Conservation (phyloP, 2,113 vertebrate species). For the Gadus macrocephalus region DNA sequence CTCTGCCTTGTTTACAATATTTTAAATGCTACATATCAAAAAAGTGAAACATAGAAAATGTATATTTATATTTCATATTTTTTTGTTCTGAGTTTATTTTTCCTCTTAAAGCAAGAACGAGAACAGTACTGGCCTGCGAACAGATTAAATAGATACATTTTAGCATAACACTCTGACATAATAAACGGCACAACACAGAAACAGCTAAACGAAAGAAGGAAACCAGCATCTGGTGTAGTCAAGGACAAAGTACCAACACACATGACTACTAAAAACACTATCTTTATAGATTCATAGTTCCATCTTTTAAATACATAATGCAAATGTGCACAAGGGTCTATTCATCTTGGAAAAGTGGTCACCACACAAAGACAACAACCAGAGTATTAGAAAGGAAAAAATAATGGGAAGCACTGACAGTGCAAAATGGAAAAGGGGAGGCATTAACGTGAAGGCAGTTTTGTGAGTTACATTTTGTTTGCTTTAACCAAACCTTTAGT, state of each 20-base stretch:
- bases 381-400: slow-evolving; percentile 5
- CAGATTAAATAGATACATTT: slow-evolving; percentile 44
- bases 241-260: slow-evolving; percentile 87
- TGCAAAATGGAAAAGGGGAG: neutral
- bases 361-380: slow-evolving; percentile 49
- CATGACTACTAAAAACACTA: slow-evolving; percentile 74
- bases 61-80: slow-evolving; percentile 29
- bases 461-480: no score
- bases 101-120: slow-evolving; percentile 44
- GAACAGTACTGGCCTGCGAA: slow-evolving; percentile 69
- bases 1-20: slow-evolving; percentile 53
- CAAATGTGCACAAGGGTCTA: slow-evolving; percentile 60
- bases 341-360: slow-evolving; percentile 57
- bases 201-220: slow-evolving; percentile 34
- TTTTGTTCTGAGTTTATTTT: slow-evolving; percentile 10
- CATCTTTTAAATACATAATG: slow-evolving; percentile 70
- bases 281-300: slow-evolving; percentile 58
- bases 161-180: slow-evolving; percentile 45
- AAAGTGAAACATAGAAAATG: slow-evolving; percentile 53
- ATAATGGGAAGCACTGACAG: slow-evolving; percentile 5
- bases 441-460: neutral
- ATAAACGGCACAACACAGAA: slow-evolving; percentile 47
- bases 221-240: slow-evolving; percentile 53
- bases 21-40: slow-evolving; percentile 72
- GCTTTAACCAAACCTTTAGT: neutral